Conservation (phyloP, 2,797 vertebrate species). For the Thaleichthys pacificus region DNA sequence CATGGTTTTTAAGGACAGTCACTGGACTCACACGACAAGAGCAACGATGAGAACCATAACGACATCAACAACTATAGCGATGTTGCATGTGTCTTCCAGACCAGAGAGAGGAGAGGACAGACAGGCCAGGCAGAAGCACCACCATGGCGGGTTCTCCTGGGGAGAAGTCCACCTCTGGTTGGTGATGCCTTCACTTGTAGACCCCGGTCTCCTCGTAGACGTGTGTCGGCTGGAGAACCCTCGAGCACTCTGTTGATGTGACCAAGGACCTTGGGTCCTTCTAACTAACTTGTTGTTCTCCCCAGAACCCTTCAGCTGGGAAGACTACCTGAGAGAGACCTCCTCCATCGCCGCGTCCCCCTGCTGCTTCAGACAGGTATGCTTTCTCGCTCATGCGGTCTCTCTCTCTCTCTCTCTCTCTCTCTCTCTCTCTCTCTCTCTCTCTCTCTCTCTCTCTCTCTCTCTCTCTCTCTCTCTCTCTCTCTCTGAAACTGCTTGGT, state of each 20-base stretch:
- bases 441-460: constrained; percentile 15
- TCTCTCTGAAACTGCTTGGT: no score
- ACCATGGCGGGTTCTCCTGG: constrained; percentile 72
- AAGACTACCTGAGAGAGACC: constrained; percentile 91
- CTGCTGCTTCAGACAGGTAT: constrained; percentile 91
- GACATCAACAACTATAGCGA: neutral
- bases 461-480: neutral
- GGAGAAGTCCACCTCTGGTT: constrained; percentile 75
- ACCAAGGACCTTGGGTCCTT: no score
- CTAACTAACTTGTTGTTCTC: constrained; percentile 22
- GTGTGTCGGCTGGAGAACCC: no score
- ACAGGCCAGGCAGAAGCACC: constrained; percentile 75
- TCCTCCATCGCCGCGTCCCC: constrained; percentile 85
- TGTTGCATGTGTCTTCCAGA: constrained; percentile 77
- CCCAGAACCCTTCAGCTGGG: constrained; percentile 88
- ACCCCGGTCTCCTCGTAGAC: no score
- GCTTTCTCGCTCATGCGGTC: neutral
- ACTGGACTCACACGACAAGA: constrained; percentile 5
- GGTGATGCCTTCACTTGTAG: neutral
- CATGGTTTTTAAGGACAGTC: neutral
- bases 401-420: constrained; percentile 17
- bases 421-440: constrained; percentile 4
- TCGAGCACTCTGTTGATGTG: no score
- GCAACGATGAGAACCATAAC: no score
- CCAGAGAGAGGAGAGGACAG: constrained; percentile 83